These are phyloP conservation scores for Rhea pennata DNA, from an alignment of 2,113 vertebrate genomes.

Conservation along the genomic window DNA sequence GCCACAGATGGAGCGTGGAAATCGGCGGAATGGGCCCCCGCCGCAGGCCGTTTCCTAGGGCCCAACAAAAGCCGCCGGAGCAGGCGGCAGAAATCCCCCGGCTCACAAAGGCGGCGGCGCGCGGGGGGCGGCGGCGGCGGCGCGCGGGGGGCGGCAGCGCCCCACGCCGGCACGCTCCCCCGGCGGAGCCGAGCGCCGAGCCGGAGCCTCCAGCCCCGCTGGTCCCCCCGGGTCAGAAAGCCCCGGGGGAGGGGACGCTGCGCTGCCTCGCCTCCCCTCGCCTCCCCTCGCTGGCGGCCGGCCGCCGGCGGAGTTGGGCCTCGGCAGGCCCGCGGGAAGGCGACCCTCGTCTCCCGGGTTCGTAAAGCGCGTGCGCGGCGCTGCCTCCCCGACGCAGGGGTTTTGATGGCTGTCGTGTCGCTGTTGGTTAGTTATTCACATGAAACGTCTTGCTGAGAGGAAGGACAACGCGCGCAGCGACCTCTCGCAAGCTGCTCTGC, in stretches of 20 bases:
- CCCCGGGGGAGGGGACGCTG: no score
- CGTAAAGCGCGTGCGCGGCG: conserved; percentile 11
- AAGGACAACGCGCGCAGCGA: conserved; percentile 62
- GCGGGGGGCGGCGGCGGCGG: no score
- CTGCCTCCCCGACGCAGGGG: conserved; percentile 32
- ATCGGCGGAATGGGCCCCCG: conserved; percentile 94
- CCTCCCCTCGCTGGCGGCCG: no score
- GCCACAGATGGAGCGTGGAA: conserved; percentile 99
- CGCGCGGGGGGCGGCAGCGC: no score
- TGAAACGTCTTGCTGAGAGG: conserved; percentile 69
- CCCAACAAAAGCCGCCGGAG: conserved; percentile 95
- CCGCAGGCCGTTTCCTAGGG: conserved; percentile 90
- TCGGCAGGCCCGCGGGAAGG: rapidly evolving
- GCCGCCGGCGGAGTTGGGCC: background rate
- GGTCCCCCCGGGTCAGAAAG: no score
- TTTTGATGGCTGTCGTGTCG: conserved; percentile 74
- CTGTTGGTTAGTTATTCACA: conserved; percentile 77
- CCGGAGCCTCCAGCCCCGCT: no score
- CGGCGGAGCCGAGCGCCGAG: no score
- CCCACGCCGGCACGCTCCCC: no score
- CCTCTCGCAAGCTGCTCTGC: conserved; percentile 53
- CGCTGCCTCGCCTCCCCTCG: no score
- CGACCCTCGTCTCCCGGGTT: background rate
- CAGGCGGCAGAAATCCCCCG: conserved; percentile 90
- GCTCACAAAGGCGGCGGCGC: conserved; percentile 93